Conservation (phyloP, 2,888 invertebrate genomes). For the Gisinianus flammeolus region DNA sequence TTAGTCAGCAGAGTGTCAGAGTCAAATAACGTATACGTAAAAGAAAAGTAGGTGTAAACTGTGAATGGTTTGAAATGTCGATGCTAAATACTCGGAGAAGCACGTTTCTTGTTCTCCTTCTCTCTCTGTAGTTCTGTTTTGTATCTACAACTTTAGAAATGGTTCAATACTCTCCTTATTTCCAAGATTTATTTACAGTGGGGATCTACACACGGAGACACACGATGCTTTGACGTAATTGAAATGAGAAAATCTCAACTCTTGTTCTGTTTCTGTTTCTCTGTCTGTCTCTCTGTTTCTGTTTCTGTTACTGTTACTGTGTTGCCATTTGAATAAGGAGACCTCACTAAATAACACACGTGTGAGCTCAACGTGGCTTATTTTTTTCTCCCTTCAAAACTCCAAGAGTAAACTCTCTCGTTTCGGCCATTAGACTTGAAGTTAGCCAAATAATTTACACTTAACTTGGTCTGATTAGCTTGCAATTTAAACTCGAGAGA, state of each 20-base stretch:
- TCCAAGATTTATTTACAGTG: background rate
- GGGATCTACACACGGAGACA: background rate
- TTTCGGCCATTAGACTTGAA: conserved; percentile 39
- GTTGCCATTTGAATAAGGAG: background rate
- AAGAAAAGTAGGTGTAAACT: conserved; percentile 16
- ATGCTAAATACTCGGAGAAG: background rate
- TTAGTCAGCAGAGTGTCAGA: background rate
- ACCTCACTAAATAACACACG: background rate
- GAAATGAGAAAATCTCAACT: background rate
- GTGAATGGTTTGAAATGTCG: conserved; percentile 9
- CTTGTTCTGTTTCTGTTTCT: background rate
- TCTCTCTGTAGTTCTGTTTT: background rate
- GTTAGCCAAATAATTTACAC: conserved; percentile 44
- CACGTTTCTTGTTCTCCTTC: conserved; percentile 4
- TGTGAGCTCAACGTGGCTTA: background rate
- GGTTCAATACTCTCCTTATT: background rate
- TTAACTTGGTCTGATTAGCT: conserved; percentile 36
- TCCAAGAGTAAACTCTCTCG: background rate
- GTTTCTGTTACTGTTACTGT: too few relatives aligned
- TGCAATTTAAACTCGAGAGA: background rate
- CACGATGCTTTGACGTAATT: background rate
- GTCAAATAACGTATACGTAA: background rate
- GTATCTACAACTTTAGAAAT: background rate
- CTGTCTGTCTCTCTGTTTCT: too few relatives aligned
- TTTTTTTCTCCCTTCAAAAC: background rate